Percentiles rank a stretch among this genome's conserved stretches.
Evolutionary conservation across 2,113 vertebrate genomes (phyloP).

Genomic region (Callithrix jacchus): DNA sequence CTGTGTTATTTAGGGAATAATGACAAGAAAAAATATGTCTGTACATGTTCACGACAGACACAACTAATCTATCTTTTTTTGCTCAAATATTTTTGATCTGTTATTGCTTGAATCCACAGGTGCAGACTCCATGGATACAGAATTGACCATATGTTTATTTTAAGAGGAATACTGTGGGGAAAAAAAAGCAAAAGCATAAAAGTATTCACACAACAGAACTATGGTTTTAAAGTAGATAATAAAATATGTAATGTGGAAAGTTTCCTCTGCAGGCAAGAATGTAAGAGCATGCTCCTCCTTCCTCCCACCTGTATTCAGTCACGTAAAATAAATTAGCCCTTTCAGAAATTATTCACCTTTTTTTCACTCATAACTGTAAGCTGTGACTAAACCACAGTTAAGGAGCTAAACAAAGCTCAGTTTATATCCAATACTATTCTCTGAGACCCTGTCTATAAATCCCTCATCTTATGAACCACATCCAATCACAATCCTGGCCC

Average conservation of each 20-base stretch:
- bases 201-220: neutral
- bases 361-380: neutral
- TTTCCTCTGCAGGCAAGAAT: neutral
- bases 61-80: neutral
- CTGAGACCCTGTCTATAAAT: neutral
- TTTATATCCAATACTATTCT: conserved; percentile 15
- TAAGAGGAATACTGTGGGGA: neutral
- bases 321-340: neutral
- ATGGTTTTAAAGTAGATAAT: conserved; percentile 23
- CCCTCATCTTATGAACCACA: neutral
- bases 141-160: neutral
- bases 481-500: neutral
- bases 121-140: neutral
- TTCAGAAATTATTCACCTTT: conserved; percentile 6
- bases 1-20: neutral
- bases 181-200: conserved; percentile 24
- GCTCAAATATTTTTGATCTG: neutral
- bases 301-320: neutral
- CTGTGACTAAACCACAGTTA: neutral
- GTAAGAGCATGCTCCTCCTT: neutral
- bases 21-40: neutral
- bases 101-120: neutral
- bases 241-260: neutral
- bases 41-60: neutral
- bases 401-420: neutral